These are phyloP conservation scores for Ferdinandea cuprea DNA, from an alignment of 2,888 invertebrate genomes.

Conservation along the genomic window DNA sequence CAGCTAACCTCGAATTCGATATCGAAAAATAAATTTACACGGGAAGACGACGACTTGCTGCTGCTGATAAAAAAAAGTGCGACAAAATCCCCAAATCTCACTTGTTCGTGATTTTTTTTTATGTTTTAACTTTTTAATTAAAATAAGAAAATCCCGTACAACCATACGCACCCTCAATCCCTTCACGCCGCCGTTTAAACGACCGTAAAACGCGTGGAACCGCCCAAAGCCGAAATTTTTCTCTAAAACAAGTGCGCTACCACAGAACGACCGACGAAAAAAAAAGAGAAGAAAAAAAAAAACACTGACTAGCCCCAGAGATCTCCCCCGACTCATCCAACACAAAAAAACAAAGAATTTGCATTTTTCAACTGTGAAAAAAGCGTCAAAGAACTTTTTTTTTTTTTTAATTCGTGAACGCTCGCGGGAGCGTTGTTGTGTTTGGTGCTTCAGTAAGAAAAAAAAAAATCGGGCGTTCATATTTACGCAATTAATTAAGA, in stretches of 20 bases:
- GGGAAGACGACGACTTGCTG: slow-evolving; percentile 60
- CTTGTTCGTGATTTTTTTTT: slow-evolving; percentile 66
- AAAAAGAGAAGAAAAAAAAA: too few species aligned
- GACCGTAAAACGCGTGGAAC: slow-evolving; percentile 62
- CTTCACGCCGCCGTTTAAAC: slow-evolving; percentile 38
- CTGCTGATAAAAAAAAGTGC: slow-evolving; percentile 71
- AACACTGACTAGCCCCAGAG: slow-evolving; percentile 58
- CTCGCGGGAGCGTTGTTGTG: slow-evolving; percentile 52
- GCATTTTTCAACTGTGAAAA: slow-evolving; percentile 40
- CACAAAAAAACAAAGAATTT: slow-evolving; percentile 64
- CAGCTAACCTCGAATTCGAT: slow-evolving; percentile 37
- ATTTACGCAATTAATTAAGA: slow-evolving; percentile 40
- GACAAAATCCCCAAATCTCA: slow-evolving; percentile 60
- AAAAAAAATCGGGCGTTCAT: slow-evolving; percentile 28
- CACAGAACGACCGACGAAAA: slow-evolving; percentile 45
- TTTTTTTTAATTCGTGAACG: slow-evolving; percentile 34
- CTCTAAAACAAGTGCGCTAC: slow-evolving; percentile 64
- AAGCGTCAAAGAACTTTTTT: slow-evolving; percentile 19
- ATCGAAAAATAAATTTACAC: slow-evolving; percentile 41
- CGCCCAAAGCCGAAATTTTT: slow-evolving; percentile 68
- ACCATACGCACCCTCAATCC: slow-evolving; percentile 14
- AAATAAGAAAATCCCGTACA: slow-evolving; percentile 45
- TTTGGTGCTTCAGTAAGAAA: slow-evolving; percentile 59
- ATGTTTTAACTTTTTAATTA: slow-evolving; percentile 64
- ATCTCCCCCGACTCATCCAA: slow-evolving; percentile 41